Conservation (phyloP, 2,113 vertebrate genomes). For the Megatriorchis doriae region DNA sequence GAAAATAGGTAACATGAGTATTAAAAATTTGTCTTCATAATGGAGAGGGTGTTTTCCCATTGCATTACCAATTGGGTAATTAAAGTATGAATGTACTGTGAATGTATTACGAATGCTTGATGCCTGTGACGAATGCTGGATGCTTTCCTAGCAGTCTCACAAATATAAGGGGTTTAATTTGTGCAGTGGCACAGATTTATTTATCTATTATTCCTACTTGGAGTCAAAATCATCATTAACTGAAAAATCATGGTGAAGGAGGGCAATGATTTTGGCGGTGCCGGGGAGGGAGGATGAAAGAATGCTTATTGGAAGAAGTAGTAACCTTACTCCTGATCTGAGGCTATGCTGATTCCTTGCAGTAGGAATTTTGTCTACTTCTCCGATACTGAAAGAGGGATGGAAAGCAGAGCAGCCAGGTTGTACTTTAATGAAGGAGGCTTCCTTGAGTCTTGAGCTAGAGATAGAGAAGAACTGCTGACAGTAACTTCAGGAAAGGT, state of each 20-base stretch:
- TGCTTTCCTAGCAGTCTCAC: not conserved
- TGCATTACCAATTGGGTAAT: not conserved
- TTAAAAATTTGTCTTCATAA: not conserved
- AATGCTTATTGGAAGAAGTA: not conserved
- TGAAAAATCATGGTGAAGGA: not conserved
- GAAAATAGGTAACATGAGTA: not conserved
- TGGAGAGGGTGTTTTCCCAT: not conserved
- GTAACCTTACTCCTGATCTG: not conserved
- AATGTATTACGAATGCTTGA: not conserved
- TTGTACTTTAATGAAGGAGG: fast-evolving
- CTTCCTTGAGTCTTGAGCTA: not conserved
- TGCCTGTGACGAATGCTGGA: not conserved
- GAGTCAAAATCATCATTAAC: not conserved
- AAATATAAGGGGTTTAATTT: not conserved
- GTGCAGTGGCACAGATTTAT: not conserved
- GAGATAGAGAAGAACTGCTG: not conserved
- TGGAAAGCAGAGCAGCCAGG: not conserved
- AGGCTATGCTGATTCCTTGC: not conserved
- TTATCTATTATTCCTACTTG: not conserved
- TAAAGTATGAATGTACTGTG: not conserved
- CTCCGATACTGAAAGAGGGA: not conserved
- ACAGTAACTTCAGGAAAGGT: not conserved
- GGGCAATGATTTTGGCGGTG: not conserved
- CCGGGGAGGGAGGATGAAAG: not conserved
- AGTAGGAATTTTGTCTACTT: not conserved